A percentile compares a stretch with the other conserved stretches of the same genome.
phyloP scores from a whole-genome alignment of 1,140 invertebrate species.

The Drosophila virilis region DNA sequence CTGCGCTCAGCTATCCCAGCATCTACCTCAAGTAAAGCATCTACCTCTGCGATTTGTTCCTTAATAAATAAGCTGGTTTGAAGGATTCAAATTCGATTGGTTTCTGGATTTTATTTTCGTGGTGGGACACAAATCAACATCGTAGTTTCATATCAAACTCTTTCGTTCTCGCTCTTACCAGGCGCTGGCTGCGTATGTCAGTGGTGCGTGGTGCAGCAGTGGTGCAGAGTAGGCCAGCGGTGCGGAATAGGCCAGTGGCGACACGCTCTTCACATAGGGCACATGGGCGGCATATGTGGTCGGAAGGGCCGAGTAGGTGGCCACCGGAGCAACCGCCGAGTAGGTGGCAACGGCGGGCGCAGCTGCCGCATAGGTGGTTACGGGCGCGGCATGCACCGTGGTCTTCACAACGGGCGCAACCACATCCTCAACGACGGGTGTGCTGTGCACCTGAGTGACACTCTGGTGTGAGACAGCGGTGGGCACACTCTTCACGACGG shows the following conservation, averaged over 20 bases:
- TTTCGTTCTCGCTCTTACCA: constrained; percentile 74
- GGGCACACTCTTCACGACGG: constrained; percentile 81
- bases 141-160: constrained; percentile 46
- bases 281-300: constrained; percentile 44
- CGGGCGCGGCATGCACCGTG: constrained; percentile 56
- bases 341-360: constrained; percentile 42
- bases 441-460: constrained; percentile 72
- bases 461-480: constrained; percentile 85
- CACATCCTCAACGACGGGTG: constrained; percentile 67
- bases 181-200: constrained; percentile 64
- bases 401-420: constrained; percentile 74
- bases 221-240: constrained; percentile 47
- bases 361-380: constrained; percentile 35
- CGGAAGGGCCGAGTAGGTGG: constrained; percentile 32
- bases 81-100: constrained; percentile 5
- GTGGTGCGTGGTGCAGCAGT: constrained; percentile 56
- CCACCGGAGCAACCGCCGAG: constrained; percentile 23
- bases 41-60: neutral
- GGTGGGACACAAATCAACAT: constrained; percentile 53
- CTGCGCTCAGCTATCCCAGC: constrained; percentile 40
- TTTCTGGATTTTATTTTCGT: constrained; percentile 37
- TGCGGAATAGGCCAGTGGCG: constrained; percentile 38
- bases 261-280: constrained; percentile 7
- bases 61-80: constrained; percentile 5
- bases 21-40: constrained; percentile 61